Conservation (phyloP, 2,888 invertebrate genomes). For the Acleris holmiana region DNA sequence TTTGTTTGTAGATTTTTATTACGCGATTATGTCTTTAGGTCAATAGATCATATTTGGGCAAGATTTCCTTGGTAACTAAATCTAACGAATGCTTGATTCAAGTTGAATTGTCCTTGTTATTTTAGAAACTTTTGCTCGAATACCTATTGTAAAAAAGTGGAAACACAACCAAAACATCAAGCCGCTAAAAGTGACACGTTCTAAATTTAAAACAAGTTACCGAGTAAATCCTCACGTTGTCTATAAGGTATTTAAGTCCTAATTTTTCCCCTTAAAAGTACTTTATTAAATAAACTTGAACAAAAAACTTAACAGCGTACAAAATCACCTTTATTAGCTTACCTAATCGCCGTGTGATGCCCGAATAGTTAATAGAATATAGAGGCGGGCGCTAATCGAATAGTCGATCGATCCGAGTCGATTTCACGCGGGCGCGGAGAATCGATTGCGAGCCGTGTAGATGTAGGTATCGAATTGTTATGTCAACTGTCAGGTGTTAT, state of each 20-base stretch:
- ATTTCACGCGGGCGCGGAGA: constrained; percentile 78
- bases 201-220: too few relatives aligned
- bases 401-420: constrained; percentile 66
- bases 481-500: constrained; percentile 33
- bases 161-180: too few relatives aligned
- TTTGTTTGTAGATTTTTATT: neutral
- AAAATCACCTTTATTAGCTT: constrained; percentile 49
- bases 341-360: constrained; percentile 52
- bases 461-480: constrained; percentile 27
- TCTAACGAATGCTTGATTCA: too few relatives aligned
- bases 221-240: too few relatives aligned
- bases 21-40: neutral
- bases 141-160: too few relatives aligned
- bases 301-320: constrained; percentile 11
- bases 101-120: too few relatives aligned
- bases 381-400: constrained; percentile 66
- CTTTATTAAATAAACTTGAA: neutral
- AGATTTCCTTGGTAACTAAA: too few relatives aligned
- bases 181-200: too few relatives aligned
- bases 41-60: neutral
- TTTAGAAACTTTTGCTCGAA: too few relatives aligned
- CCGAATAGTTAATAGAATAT: constrained; percentile 41
- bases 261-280: neutral
- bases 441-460: constrained; percentile 63
- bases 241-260: neutral